Evolutionary conservation across 2,888 invertebrate genomes (phyloP).

Genomic region (Rhagonycha fulva): DNA sequence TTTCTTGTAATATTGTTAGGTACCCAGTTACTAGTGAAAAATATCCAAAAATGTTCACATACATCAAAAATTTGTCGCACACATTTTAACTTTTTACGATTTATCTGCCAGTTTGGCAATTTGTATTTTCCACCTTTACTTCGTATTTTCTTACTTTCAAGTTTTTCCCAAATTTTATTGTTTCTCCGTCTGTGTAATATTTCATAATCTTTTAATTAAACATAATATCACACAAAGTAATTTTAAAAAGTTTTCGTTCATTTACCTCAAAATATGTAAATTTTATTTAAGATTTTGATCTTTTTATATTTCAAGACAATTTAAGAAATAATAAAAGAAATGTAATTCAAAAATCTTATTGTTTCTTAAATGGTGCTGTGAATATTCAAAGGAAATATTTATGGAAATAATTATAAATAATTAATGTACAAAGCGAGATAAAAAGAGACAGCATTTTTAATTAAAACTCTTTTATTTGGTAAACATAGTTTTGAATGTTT

Average conservation of each 20-base stretch:
- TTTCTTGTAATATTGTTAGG: background rate
- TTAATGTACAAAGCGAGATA: background rate
- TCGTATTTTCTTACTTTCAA: background rate
- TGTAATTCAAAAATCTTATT: background rate
- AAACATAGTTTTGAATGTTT: background rate
- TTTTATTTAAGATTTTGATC: background rate
- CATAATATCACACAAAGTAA: background rate
- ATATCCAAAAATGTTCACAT: background rate
- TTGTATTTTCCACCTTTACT: background rate
- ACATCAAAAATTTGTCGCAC: background rate
- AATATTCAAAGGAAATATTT: background rate
- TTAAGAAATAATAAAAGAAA: background rate
- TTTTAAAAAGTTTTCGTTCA: background rate
- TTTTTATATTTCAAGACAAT: background rate
- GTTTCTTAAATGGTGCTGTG: background rate
- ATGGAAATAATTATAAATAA: background rate
- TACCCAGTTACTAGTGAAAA: background rate
- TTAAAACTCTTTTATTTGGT: background rate
- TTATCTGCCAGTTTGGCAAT: background rate
- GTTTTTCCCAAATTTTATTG: background rate
- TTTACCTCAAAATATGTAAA: background rate
- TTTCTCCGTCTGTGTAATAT: background rate
- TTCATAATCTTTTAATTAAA: background rate
- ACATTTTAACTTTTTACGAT: background rate
- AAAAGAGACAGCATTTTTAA: background rate